Evolutionary conservation across 2,888 invertebrate species (phyloP).

Genomic region (Harmothoe impar): DNA sequence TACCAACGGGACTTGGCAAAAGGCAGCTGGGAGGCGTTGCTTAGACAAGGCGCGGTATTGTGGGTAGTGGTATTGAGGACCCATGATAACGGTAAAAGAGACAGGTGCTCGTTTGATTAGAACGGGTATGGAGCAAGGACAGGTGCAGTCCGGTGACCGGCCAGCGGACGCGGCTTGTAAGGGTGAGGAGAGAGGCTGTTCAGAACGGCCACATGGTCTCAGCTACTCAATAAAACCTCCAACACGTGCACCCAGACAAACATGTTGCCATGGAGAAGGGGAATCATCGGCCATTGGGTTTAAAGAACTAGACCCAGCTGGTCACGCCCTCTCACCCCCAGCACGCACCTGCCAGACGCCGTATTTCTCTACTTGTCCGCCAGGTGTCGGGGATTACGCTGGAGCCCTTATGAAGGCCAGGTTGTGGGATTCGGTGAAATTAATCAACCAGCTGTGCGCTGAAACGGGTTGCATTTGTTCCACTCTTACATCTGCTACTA

Average conservation of each 20-base stretch:
- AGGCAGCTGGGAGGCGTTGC: slow-evolving; percentile 41
- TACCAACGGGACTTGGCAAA: slow-evolving; percentile 42
- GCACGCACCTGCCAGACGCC: neutral
- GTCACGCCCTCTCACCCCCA: neutral
- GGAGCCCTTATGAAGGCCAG: neutral
- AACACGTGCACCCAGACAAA: neutral
- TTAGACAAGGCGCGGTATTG: slow-evolving; percentile 30
- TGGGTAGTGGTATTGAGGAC: neutral
- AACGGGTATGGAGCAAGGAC: neutral
- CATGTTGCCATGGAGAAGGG: slow-evolving; percentile 35
- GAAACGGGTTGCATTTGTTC: too few species aligned
- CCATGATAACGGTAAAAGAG: slow-evolving; percentile 32
- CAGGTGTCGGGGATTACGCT: slow-evolving; percentile 22
- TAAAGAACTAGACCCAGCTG: neutral
- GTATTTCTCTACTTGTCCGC: neutral
- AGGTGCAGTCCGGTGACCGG: neutral
- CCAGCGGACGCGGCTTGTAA: neutral
- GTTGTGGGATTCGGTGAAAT: slow-evolving; percentile 10
- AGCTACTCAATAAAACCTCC: neutral
- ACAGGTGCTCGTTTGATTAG: slow-evolving; percentile 47
- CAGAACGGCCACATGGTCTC: neutral
- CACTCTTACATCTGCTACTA: too few species aligned
- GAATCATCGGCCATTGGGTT: neutral
- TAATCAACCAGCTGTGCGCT: neutral
- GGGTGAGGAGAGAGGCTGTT: neutral